phyloP scores from a whole-genome alignment of 2,113 vertebrate genomes.

The Formicarius rufipectus region DNA sequence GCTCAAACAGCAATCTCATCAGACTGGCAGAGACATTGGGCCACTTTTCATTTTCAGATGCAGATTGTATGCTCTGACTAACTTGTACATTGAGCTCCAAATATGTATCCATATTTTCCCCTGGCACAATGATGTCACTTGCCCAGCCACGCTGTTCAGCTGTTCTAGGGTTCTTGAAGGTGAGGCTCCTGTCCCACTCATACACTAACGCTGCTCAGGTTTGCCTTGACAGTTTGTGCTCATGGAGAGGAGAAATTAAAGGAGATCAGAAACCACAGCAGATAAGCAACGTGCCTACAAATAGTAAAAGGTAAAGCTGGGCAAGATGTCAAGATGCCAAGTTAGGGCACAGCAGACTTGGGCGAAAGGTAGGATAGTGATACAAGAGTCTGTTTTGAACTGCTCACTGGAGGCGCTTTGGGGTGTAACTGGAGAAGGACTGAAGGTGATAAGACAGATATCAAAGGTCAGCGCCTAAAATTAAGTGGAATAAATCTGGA shows the following conservation, averaged over 20 bases:
- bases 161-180: not conserved
- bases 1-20: not conserved
- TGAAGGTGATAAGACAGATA: not conserved
- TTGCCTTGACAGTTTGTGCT: not conserved
- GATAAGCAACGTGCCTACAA: accelerated
- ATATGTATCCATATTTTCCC: not conserved
- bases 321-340: not conserved
- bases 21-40: not conserved
- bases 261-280: not conserved
- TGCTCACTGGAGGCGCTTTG: not conserved
- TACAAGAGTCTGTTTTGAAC: not conserved
- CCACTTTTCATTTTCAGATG: not conserved
- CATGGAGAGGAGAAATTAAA: not conserved
- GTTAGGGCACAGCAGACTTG: not conserved
- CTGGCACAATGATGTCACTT: not conserved
- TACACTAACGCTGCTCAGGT: not conserved
- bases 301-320: not conserved
- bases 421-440: not conserved
- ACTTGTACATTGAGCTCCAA: not conserved
- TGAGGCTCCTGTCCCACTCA: not conserved
- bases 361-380: not conserved
- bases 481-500: conserved; percentile 12
- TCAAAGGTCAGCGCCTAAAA: conserved; percentile 35
- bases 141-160: not conserved
- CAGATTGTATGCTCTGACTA: not conserved